phyloP scores from a whole-genome alignment of 2,797 vertebrate species.

The Falco rusticolus region DNA sequence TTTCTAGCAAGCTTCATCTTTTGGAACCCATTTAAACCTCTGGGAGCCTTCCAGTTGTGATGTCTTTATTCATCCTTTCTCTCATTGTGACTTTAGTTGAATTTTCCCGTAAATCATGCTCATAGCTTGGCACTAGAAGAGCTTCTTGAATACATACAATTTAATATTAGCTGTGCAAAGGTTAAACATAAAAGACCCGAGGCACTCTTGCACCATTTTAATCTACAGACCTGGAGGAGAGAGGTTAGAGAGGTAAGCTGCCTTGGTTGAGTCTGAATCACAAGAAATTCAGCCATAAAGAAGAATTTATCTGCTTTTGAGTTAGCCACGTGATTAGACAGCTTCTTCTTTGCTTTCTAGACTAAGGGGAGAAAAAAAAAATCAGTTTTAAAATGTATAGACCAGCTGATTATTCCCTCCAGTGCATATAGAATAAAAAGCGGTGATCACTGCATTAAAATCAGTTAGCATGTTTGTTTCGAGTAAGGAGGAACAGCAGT shows the following conservation, averaged over 20 bases:
- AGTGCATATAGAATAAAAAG: background rate
- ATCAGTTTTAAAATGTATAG: background rate
- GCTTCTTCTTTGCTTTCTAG: background rate
- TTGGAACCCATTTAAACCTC: background rate
- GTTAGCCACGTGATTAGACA: background rate
- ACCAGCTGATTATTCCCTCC: background rate
- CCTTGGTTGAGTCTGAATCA: background rate
- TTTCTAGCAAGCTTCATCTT: background rate
- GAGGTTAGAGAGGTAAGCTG: background rate
- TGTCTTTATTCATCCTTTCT: constrained; percentile 2
- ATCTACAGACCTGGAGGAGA: background rate
- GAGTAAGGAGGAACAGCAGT: background rate
- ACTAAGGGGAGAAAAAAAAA: background rate
- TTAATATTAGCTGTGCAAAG: background rate
- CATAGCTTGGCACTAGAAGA: background rate
- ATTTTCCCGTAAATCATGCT: background rate
- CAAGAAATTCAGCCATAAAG: background rate
- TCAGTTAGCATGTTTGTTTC: background rate
- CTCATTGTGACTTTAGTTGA: background rate
- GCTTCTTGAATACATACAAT: background rate
- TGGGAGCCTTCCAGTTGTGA: background rate
- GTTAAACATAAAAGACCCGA: background rate
- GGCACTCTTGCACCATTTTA: background rate
- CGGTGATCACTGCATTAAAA: background rate
- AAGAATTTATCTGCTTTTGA: background rate